Evolutionary conservation across 2,797 vertebrate species (phyloP).

Genomic region (Sebastolobus alascanus): DNA sequence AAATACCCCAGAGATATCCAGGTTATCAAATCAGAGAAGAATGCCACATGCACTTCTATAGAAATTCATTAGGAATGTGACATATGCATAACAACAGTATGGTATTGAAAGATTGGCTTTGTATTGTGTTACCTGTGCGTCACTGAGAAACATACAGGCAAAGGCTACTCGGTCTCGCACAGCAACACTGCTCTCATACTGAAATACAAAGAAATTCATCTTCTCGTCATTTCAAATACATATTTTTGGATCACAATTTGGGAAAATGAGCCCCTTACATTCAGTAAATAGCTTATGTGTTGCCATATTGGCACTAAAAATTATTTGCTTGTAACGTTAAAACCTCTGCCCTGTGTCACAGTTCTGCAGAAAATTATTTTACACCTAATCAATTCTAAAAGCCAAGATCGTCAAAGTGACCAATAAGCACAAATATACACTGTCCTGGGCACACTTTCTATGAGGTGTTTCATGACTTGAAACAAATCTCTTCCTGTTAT

Average conservation of each 20-base stretch:
- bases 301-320: neutral
- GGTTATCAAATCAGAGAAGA: neutral
- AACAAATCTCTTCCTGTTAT: slow-evolving; percentile 42
- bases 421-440: slow-evolving; percentile 37
- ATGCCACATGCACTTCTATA: neutral
- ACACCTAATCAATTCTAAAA: slow-evolving; percentile 3
- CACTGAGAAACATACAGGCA: slow-evolving; percentile 96
- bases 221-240: neutral
- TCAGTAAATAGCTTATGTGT: neutral
- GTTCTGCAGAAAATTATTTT: neutral
- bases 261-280: neutral
- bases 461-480: slow-evolving; percentile 36
- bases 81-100: neutral
- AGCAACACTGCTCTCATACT: slow-evolving; percentile 95
- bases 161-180: slow-evolving; percentile 97
- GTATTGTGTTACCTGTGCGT: slow-evolving; percentile 88
- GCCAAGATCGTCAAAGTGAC: no score
- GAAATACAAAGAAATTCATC: slow-evolving; percentile 38
- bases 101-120: neutral
- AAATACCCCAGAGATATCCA: slow-evolving; percentile 10
- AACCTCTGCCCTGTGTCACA: neutral
- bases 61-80: neutral
- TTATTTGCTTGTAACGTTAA: neutral
- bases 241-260: neutral
- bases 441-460: slow-evolving; percentile 31